Evolutionary conservation across 2,797 vertebrate species (phyloP).

Genomic region (Amblyraja radiata): DNA sequence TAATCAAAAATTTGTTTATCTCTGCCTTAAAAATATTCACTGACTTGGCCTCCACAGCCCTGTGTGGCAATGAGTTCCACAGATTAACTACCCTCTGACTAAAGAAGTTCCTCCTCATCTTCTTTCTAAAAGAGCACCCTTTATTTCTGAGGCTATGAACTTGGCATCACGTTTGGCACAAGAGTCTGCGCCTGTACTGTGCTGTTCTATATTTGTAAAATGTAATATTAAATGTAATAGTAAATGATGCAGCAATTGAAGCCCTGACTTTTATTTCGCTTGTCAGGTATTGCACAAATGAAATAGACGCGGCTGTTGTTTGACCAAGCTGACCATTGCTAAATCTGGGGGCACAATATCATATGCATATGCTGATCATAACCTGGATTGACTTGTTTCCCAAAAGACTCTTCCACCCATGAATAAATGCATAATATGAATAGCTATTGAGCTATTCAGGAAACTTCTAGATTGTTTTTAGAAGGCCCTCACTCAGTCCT

Average conservation of each 20-base stretch:
- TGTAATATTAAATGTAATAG: not conserved
- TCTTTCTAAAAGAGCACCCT: too few relatives aligned
- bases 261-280: too few relatives aligned
- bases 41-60: too few relatives aligned
- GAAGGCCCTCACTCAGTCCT: not conserved
- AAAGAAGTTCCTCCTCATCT: too few relatives aligned
- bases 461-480: not conserved
- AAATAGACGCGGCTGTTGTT: not conserved
- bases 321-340: not conserved
- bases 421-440: not conserved
- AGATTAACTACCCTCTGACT: too few relatives aligned
- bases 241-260: not conserved
- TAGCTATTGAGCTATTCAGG: not conserved
- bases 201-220: not conserved
- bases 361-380: not conserved
- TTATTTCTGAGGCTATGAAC: too few relatives aligned
- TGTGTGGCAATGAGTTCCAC: too few relatives aligned
- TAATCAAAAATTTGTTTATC: too few relatives aligned
- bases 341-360: not conserved
- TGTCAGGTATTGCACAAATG: not conserved
- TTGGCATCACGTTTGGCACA: too few relatives aligned
- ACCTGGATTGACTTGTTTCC: not conserved
- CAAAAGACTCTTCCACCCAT: not conserved
- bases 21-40: too few relatives aligned
- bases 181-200: too few relatives aligned